phyloP scores from a whole-genome alignment of 2,888 invertebrate species.

The Cataglyphis cursor region DNA sequence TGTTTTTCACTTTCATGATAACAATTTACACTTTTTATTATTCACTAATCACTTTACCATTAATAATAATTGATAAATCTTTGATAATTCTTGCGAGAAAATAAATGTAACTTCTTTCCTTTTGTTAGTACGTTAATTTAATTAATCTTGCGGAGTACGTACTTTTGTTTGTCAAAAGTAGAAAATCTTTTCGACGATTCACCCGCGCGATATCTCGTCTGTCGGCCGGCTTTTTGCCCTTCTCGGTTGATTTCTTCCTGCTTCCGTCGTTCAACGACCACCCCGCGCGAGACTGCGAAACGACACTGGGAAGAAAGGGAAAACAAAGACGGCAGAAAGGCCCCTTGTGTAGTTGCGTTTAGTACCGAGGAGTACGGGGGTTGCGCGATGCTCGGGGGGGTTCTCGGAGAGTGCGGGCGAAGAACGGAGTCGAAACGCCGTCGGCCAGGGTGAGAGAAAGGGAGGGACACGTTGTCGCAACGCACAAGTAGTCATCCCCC shows the following conservation, averaged over 20 bases:
- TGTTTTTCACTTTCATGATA: not conserved
- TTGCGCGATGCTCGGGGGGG: constrained; percentile 77
- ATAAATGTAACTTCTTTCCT: not conserved
- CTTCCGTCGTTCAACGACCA: constrained; percentile 76
- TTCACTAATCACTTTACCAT: constrained; percentile 2
- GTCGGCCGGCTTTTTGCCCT: constrained; percentile 49
- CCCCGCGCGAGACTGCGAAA: constrained; percentile 79
- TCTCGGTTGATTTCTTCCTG: constrained; percentile 66
- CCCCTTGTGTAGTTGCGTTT: constrained; percentile 84
- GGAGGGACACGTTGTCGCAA: constrained; percentile 67
- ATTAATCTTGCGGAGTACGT: not conserved
- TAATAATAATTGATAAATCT: not conserved
- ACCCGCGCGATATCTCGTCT: constrained; percentile 31
- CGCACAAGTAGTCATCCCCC: constrained; percentile 58
- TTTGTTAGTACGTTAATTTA: not conserved
- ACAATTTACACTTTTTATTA: constrained; percentile 7
- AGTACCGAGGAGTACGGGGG: constrained; percentile 82
- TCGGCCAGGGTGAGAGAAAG: constrained; percentile 50
- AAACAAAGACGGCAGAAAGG: constrained; percentile 86
- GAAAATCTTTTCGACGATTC: constrained; percentile 28
- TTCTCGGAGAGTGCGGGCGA: constrained; percentile 75
- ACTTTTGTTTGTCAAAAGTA: not conserved
- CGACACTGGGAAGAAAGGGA: constrained; percentile 86
- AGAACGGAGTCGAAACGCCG: constrained; percentile 66
- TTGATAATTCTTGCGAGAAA: not conserved